These are phyloP conservation scores for Bungarus multicinctus DNA, from an alignment of 2,113 vertebrate species.

Conservation along the genomic window DNA sequence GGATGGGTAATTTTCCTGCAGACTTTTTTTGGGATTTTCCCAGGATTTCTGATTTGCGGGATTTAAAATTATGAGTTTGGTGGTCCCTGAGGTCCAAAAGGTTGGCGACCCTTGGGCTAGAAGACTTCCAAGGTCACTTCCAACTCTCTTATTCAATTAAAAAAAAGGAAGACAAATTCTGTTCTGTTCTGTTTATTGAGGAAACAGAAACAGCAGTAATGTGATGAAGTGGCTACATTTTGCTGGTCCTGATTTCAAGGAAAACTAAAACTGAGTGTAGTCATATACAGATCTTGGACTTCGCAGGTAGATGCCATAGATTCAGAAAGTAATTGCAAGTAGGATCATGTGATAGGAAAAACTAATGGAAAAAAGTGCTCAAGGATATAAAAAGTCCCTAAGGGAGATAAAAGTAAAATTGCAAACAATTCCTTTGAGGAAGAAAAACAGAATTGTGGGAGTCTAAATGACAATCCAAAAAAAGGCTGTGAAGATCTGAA, in stretches of 20 bases:
- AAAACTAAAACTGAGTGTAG: not conserved
- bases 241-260: not conserved
- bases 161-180: too few species aligned
- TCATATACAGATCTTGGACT: not conserved
- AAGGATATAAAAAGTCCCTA: not conserved
- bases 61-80: too few species aligned
- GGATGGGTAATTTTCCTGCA: too few species aligned
- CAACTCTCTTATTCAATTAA: too few species aligned
- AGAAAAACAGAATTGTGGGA: not conserved
- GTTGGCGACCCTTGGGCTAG: too few species aligned
- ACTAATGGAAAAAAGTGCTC: not conserved
- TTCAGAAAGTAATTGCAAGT: not conserved
- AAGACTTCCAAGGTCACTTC: too few species aligned
- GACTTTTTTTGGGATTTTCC: too few species aligned
- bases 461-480: not conserved
- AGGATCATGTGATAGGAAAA: not conserved
- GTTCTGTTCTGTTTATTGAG: not conserved
- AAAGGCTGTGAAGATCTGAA: not conserved
- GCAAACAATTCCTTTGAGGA: not conserved
- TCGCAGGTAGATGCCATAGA: not conserved
- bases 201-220: not conserved
- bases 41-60: too few species aligned
- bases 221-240: not conserved
- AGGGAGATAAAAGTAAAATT: not conserved
- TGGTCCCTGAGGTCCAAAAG: too few species aligned